phyloP scores from a whole-genome alignment of 2,888 invertebrate genomes.

The Caenorhabditis imperialis region DNA sequence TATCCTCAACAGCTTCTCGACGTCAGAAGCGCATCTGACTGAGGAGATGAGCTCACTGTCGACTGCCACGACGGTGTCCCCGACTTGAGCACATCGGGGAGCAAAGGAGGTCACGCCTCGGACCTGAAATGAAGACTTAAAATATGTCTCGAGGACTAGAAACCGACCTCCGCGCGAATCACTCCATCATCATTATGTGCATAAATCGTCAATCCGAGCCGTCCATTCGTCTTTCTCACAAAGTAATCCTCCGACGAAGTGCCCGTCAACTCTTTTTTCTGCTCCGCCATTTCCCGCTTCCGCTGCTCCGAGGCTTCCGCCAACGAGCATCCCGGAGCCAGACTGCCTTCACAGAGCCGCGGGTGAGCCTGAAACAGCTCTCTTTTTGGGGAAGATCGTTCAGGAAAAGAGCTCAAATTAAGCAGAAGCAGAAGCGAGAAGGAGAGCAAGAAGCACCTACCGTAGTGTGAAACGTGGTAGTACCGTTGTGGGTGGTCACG shows the following conservation, averaged over 20 bases:
- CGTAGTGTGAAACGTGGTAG: conserved; percentile 53
- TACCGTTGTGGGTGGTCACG: conserved; percentile 48
- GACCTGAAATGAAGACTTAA: too few relatives aligned
- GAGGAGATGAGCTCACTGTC: conserved; percentile 61
- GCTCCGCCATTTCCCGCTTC: conserved; percentile 39
- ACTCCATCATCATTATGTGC: conserved; percentile 64
- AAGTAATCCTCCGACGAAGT: conserved; percentile 56
- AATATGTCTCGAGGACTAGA: too few relatives aligned
- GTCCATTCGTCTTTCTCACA: conserved; percentile 59
- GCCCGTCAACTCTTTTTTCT: conserved; percentile 42
- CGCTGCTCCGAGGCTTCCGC: conserved; percentile 36
- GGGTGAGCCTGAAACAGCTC: conserved; percentile 1
- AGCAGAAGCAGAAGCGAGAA: neutral
- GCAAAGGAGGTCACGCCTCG: conserved; percentile 64
- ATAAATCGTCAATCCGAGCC: conserved; percentile 64
- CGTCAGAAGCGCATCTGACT: conserved; percentile 61
- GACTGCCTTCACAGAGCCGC: conserved; percentile 35
- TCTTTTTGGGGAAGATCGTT: too few relatives aligned
- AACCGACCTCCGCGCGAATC: conserved; percentile 60
- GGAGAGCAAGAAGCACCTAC: conserved; percentile 14
- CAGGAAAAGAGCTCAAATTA: neutral
- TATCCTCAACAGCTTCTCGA: conserved; percentile 60
- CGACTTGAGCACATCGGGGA: conserved; percentile 58
- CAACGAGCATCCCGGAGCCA: conserved; percentile 44
- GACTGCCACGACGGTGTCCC: conserved; percentile 63